These are phyloP conservation scores for Poecilia gillii DNA, from an alignment of 2,797 vertebrate genomes.

Conservation along the genomic window DNA sequence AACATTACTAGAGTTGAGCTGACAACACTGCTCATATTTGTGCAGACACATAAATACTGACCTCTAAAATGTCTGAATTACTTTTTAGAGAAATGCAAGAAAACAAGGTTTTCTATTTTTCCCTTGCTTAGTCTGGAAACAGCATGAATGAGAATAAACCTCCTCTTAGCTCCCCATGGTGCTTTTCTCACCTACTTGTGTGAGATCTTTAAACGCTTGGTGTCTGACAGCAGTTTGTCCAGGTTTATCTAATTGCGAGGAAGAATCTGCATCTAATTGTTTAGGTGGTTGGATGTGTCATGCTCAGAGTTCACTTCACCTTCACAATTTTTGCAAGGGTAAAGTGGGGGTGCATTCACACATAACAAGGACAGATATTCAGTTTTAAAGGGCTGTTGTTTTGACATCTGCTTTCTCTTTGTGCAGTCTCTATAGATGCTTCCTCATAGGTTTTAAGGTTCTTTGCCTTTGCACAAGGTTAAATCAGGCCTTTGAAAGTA, in stretches of 20 bases:
- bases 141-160: conserved; percentile 48
- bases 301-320: conserved; percentile 32
- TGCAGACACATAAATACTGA: conserved; percentile 18
- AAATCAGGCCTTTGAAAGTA: conserved; percentile 40
- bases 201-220: conserved; percentile 29
- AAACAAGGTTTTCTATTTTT: conserved; percentile 12
- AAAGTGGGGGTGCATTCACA: conserved; percentile 20
- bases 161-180: conserved; percentile 21
- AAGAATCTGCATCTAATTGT: conserved; percentile 23
- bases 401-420: conserved; percentile 54
- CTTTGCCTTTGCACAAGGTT: conserved; percentile 52
- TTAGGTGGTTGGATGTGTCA: conserved; percentile 23
- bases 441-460: conserved; percentile 43
- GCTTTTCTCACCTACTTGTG: conserved; percentile 17
- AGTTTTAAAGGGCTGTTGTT: conserved; percentile 42
- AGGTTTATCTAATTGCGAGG: conserved; percentile 30
- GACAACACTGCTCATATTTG: conserved; percentile 9
- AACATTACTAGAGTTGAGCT: conserved; percentile 8
- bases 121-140: conserved; percentile 28
- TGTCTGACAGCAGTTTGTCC: conserved; percentile 18
- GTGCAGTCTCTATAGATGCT: conserved; percentile 29
- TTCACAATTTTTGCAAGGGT: conserved; percentile 38
- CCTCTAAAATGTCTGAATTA: conserved; percentile 34
- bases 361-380: conserved; percentile 18
- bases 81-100: conserved; percentile 27